Evolutionary conservation across 2,888 invertebrate genomes (phyloP), one percentile per base, ranked within the genome.

Genomic region (Platynereis dumerilii): DNA sequence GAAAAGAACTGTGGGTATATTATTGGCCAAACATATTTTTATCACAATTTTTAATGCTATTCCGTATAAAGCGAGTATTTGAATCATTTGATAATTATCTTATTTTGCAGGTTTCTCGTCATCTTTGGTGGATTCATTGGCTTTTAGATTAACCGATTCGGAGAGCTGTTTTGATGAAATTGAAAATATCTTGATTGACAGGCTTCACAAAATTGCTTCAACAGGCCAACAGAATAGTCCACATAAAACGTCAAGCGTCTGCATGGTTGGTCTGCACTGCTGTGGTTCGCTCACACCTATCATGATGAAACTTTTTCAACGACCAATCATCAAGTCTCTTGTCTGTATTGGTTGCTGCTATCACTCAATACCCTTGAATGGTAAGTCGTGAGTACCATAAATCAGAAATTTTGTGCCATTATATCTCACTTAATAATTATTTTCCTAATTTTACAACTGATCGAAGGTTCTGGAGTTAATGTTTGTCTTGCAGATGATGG

Each of bases 241-340:
- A 48, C 7, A 48, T 5, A 55, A 55, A 55, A 27, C 17, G n/a
- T 12, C 27, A 26, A 58, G 58, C 3, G 67, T 75, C 17, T 79
- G 80, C 68, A 69, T 83, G 76, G 70, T 81, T 42, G 83, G 83
- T 2, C 71, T 83, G 17, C 83, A 83, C 66, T 80, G 80, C 60
- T 83, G 83, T 69, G 83, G 81, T n/a, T 82, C 82, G 62, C 73
- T 83, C 22, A 80, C 80, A 0, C 77, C 80, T 1, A 72, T 76
- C 3, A 76, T 80, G 75, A 65, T 83, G 63, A 67, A 70, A 17
- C 69, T 74, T 61, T 80, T 77, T 62, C 39, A 66, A 2, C 52
- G 75, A 24, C 63, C 72, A 15, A 69, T 62, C 26, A 56, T 80
- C 17, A 69, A 60, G 42, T 72, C 75, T 20, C 62, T 82, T 48